Percentiles rank a stretch among this genome's conserved stretches.
phyloP scores from a whole-genome alignment of 2,888 invertebrate genomes.

The Epirrhoe alternata region DNA sequence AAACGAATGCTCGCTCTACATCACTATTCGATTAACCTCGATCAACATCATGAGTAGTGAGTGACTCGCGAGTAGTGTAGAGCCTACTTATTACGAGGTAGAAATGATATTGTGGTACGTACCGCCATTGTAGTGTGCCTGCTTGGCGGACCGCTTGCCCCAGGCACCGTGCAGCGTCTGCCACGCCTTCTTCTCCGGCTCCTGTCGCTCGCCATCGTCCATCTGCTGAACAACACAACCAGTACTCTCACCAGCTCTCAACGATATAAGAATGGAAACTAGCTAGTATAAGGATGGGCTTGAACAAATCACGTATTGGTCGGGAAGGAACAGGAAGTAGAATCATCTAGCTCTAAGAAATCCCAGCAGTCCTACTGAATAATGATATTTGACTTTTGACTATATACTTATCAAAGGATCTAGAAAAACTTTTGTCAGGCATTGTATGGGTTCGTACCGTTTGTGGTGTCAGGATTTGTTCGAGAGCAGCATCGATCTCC shows the following conservation, averaged over 20 bases:
- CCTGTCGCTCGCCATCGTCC: constrained; percentile 55
- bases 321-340: not conserved
- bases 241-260: not conserved
- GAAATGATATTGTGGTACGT: constrained; percentile 28
- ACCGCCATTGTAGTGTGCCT: constrained; percentile 69
- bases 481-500: constrained; percentile 69
- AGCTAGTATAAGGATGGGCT: too few species aligned
- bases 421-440: too few species aligned
- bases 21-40: too few species aligned
- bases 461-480: constrained; percentile 65
- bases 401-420: too few species aligned
- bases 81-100: not conserved
- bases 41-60: too few species aligned
- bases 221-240: constrained; percentile 14
- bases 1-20: too few species aligned
- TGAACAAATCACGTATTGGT: not conserved
- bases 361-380: too few species aligned
- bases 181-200: constrained; percentile 88
- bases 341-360: too few species aligned
- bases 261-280: too few species aligned
- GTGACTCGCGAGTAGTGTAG: too few species aligned
- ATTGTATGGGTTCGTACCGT: constrained; percentile 53
- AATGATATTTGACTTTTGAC: too few species aligned
- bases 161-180: constrained; percentile 89
- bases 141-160: constrained; percentile 88